phyloP scores from a whole-genome alignment of 2,888 invertebrate genomes.

The Chloroclysta siterata region DNA sequence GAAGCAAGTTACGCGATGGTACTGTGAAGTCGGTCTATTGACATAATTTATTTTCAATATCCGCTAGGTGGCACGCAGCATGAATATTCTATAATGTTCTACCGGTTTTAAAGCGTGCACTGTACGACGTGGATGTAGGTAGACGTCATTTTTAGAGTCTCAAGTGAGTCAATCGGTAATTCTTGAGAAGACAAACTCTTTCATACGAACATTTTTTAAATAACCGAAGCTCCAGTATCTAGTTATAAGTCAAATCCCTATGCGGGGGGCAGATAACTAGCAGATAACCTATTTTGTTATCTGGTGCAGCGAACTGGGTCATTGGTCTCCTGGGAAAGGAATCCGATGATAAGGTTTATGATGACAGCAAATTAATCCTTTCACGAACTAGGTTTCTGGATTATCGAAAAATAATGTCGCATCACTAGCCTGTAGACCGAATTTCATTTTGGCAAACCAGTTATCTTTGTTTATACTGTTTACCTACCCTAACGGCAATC shows the following conservation, averaged over 20 bases:
- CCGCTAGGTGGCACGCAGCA: slow-evolving; percentile 2
- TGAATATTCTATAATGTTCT: slow-evolving; percentile 12
- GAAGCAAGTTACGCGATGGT: slow-evolving; percentile 18
- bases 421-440: neutral
- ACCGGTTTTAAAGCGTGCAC: neutral
- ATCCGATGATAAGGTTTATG: slow-evolving; percentile 31
- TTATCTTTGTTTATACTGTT: no score
- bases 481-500: no score
- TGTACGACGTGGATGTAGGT: neutral
- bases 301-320: slow-evolving; percentile 42
- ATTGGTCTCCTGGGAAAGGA: slow-evolving; percentile 28
- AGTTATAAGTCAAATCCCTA: slow-evolving; percentile 18
- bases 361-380: slow-evolving; percentile 28
- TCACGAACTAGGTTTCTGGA: slow-evolving; percentile 8
- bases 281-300: slow-evolving; percentile 43
- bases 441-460: no score
- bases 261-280: slow-evolving; percentile 35
- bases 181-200: no score
- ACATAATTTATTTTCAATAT: slow-evolving; percentile 11
- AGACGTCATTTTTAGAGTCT: no score
- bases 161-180: no score
- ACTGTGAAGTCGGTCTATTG: slow-evolving; percentile 23
- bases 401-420: neutral
- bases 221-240: neutral
- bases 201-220: no score